Percentiles rank a stretch among this genome's conserved stretches.
These are phyloP conservation scores for Periplaneta americana DNA, from an alignment of 1,140 invertebrate genomes.

Conservation along the genomic window DNA sequence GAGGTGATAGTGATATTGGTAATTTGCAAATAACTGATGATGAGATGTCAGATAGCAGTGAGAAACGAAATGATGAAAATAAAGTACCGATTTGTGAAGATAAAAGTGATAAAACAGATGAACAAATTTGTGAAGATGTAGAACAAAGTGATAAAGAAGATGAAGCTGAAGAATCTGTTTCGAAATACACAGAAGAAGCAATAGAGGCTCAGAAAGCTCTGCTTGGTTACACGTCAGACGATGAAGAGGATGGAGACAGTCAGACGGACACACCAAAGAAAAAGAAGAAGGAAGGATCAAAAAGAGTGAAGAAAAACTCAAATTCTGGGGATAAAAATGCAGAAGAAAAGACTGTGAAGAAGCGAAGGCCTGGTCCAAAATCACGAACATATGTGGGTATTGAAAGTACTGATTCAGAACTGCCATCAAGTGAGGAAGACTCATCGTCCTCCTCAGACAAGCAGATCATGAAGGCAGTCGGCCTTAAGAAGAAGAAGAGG, in stretches of 20 bases:
- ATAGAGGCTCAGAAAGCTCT: not conserved
- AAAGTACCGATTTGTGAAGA: no score
- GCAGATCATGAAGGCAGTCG: not conserved
- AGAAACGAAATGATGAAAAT: no score
- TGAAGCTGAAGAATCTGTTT: not conserved
- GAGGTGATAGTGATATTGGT: not conserved
- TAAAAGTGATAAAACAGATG: no score
- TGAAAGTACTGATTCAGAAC: not conserved
- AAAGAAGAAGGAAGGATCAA: not conserved
- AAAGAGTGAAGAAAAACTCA: not conserved
- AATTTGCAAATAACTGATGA: not conserved
- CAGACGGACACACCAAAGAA: not conserved
- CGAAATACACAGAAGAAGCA: not conserved
- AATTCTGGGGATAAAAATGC: no score
- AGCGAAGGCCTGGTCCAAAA: not conserved
- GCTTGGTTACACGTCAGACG: not conserved
- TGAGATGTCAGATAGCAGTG: not conserved
- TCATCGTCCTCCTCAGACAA: not conserved
- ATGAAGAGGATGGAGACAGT: not conserved
- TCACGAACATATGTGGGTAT: not conserved
- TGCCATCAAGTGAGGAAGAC: not conserved
- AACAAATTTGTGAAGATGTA: not conserved
- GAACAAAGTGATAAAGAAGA: not conserved
- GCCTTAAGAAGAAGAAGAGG: not conserved
- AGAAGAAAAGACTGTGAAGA: not conserved